Percentiles rank a stretch among this genome's conserved stretches.
Evolutionary conservation across 2,888 invertebrate species (phyloP).

Genomic region (Zele albiditarsus): DNA sequence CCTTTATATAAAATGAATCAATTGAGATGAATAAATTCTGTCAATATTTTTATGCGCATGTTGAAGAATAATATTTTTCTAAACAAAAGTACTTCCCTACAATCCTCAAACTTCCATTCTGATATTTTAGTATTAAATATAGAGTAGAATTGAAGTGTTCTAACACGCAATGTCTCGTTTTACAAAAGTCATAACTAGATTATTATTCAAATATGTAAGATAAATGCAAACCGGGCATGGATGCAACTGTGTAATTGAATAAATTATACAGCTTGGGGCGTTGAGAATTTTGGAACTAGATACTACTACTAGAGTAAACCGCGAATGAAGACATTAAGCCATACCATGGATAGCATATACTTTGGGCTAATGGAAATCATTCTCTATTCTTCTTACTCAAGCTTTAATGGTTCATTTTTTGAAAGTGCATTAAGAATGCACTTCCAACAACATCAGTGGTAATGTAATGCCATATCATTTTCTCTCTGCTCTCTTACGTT

Average conservation of each 20-base stretch:
- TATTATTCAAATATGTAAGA: not conserved
- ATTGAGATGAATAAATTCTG: too few relatives aligned
- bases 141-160: too few relatives aligned
- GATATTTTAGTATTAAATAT: too few relatives aligned
- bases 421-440: conserved; percentile 9
- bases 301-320: not conserved
- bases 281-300: not conserved
- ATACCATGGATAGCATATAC: not conserved
- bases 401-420: conserved; percentile 10
- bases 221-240: not conserved
- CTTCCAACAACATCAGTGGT: conserved; percentile 13
- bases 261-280: not conserved
- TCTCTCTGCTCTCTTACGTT: not conserved
- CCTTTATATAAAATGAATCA: too few relatives aligned
- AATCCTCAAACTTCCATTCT: too few relatives aligned
- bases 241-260: not conserved
- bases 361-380: conserved; percentile 7
- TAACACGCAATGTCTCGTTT: too few relatives aligned
- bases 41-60: too few relatives aligned
- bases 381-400: not conserved
- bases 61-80: too few relatives aligned
- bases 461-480: conserved; percentile 13
- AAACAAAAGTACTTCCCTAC: too few relatives aligned
- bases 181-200: too few relatives aligned
- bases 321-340: not conserved